These are phyloP conservation scores for Sebastes vulpes DNA, from an alignment of 2,797 vertebrate genomes.

Conservation along the genomic window DNA sequence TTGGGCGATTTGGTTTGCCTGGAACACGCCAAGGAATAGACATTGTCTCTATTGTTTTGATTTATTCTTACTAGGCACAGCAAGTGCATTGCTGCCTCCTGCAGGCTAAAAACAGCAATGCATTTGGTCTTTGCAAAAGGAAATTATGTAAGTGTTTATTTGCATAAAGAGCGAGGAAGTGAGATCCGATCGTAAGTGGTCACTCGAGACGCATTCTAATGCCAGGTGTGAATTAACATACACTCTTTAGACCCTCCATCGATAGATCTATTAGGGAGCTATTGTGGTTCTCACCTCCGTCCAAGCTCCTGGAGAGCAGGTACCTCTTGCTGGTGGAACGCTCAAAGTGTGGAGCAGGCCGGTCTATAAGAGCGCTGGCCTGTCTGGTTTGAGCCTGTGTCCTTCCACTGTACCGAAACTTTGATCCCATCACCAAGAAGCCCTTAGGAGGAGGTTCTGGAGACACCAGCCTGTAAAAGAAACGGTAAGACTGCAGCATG, in stretches of 20 bases:
- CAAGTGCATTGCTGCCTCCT: not conserved
- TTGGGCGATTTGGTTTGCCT: not conserved
- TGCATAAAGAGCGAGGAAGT: not conserved
- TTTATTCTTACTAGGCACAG: not conserved
- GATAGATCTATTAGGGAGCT: not conserved
- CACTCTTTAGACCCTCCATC: not conserved
- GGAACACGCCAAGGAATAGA: not conserved
- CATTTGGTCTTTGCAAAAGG: not conserved
- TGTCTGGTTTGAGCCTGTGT: conserved; percentile 97
- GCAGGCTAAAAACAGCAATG: not conserved
- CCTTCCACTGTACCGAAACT: conserved; percentile 97
- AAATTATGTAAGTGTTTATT: not conserved
- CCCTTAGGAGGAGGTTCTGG: conserved; percentile 97
- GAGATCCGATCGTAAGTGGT: not conserved
- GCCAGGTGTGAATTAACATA: not conserved
- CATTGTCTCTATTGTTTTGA: not conserved
- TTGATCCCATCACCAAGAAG: conserved; percentile 98
- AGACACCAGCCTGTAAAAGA: conserved; percentile 89
- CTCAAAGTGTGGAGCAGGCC: conserved; percentile 95
- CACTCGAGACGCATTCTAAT: not conserved
- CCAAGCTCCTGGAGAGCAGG: conserved; percentile 96
- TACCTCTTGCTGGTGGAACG: conserved; percentile 97
- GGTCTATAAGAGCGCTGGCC: conserved; percentile 95
- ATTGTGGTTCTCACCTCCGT: conserved; percentile 90
- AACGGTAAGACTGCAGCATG: not conserved